Evolutionary conservation across 2,113 vertebrate genomes (phyloP).

Genomic region (Elephantulus edwardii): DNA sequence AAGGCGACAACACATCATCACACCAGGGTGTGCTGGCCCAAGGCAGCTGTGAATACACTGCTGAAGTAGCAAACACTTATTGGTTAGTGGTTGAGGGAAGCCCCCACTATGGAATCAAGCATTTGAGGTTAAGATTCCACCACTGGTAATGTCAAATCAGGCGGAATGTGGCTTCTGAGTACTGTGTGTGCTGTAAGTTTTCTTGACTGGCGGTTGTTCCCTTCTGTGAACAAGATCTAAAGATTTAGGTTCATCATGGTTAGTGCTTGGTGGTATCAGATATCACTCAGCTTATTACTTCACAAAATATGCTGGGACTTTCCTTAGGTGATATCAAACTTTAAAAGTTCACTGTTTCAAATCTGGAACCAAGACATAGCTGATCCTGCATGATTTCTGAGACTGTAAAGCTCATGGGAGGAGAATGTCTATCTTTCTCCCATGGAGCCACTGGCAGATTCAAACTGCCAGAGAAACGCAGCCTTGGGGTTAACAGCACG

Average conservation of each 20-base stretch:
- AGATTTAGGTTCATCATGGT: not conserved
- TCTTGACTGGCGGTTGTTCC: not conserved
- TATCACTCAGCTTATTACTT: not conserved
- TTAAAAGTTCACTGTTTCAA: no score
- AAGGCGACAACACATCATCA: not conserved
- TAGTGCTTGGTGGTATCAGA: not conserved
- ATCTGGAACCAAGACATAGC: no score
- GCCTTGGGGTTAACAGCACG: no score
- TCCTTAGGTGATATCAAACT: no score
- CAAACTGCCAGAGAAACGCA: no score
- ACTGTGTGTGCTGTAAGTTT: not conserved
- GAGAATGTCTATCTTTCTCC: no score
- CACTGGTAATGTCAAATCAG: not conserved
- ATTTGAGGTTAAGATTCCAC: not conserved
- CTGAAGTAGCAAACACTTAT: not conserved
- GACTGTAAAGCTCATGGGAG: no score
- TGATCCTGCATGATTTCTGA: no score
- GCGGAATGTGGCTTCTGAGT: not conserved
- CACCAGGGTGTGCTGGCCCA: not conserved
- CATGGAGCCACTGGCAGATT: no score
- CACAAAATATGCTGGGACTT: not conserved
- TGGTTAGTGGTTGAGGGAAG: not conserved
- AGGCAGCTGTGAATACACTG: not conserved
- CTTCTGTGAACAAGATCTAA: not conserved
- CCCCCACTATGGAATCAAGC: not conserved